These are phyloP conservation scores for Lithophane ornitopus DNA, from an alignment of 2,888 invertebrate genomes.

Conservation along the genomic window DNA sequence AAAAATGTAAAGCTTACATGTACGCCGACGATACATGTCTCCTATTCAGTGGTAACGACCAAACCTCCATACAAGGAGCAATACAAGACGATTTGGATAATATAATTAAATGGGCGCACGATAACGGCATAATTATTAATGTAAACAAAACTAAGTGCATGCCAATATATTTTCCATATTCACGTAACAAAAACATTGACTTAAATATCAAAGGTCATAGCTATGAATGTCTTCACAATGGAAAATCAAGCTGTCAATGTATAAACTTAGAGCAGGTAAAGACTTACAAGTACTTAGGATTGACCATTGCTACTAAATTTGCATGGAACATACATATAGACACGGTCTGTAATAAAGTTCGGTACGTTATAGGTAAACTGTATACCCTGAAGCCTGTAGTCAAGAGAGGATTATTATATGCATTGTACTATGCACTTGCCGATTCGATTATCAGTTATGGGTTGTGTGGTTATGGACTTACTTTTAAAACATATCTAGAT, in stretches of 20 bases:
- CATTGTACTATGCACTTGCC: too few relatives aligned
- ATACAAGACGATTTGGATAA: too few relatives aligned
- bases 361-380: too few relatives aligned
- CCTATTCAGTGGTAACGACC: neutral
- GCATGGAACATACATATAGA: neutral
- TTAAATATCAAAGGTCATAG: conserved; percentile 10
- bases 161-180: conserved; percentile 16
- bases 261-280: conserved; percentile 21
- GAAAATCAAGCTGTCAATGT: conserved; percentile 7
- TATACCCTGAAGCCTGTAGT: too few relatives aligned
- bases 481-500: too few relatives aligned
- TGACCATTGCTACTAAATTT: neutral
- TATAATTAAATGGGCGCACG: too few relatives aligned
- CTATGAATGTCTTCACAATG: conserved; percentile 25
- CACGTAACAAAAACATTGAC: neutral
- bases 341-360: neutral
- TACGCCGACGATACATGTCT: too few relatives aligned
- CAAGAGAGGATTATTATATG: too few relatives aligned
- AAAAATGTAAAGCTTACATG: neutral
- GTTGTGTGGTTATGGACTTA: too few relatives aligned
- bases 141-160: conserved; percentile 29
- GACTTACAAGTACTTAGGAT: too few relatives aligned
- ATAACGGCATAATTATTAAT: neutral
- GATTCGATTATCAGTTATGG: too few relatives aligned
- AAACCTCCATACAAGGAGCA: neutral